These are phyloP conservation scores for Apostichopus parvimensis DNA, from an alignment of 35 echinoderm and acorn worm genomes.

Conservation along the genomic window DNA sequence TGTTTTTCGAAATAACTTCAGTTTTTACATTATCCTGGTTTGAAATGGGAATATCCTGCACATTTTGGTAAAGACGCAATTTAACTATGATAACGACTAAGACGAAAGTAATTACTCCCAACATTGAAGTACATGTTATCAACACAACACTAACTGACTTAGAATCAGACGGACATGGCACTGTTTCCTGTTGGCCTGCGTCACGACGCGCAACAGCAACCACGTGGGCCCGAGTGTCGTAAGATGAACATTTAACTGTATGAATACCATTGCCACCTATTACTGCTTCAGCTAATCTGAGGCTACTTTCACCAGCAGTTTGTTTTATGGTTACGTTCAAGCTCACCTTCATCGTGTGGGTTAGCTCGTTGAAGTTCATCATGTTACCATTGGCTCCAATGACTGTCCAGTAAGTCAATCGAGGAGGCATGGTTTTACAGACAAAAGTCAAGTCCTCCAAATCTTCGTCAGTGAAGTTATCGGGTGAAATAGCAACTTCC, in stretches of 20 bases:
- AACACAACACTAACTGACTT: no score
- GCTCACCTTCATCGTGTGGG: background rate
- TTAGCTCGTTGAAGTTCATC: background rate
- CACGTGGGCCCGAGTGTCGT: background rate
- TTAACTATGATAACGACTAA: no score
- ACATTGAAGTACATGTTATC: no score
- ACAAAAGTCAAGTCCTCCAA: background rate
- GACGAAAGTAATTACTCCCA: no score
- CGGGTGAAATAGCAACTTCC: no score
- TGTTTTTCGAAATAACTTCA: no score
- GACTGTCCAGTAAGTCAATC: background rate
- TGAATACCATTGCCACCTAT: background rate
- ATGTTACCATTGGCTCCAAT: conserved; percentile 1
- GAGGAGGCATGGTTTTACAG: background rate
- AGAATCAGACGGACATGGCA: no score
- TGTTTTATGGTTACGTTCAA: background rate
- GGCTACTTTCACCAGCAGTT: background rate
- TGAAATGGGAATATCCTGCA: no score
- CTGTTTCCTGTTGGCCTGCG: background rate
- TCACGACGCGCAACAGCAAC: background rate
- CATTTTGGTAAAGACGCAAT: no score
- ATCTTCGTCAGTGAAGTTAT: no score
- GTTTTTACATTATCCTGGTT: no score
- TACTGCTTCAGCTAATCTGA: background rate
- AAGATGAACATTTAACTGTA: background rate